A percentile compares a stretch with the other conserved stretches of the same genome.
Evolutionary conservation across 2,797 vertebrate genomes (phyloP).

Genomic region (Danio kyathit): DNA sequence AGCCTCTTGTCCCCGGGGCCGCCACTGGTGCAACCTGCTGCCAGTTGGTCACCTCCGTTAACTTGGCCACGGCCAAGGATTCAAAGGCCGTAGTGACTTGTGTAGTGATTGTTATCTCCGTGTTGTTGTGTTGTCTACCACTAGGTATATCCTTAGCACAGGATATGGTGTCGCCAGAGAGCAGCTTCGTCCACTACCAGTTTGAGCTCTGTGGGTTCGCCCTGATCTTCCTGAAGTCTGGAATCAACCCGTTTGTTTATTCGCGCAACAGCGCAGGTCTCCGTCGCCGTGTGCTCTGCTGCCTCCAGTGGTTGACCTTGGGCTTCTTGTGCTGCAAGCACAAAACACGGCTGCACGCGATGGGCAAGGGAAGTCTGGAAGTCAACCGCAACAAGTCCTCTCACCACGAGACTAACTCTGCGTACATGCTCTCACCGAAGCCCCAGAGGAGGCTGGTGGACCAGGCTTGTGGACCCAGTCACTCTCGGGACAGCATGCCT

Average conservation of each 20-base stretch:
- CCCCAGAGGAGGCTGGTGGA: conserved; percentile 90
- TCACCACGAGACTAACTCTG: conserved; percentile 97
- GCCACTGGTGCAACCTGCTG: conserved; percentile 81
- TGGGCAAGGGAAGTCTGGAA: conserved; percentile 94
- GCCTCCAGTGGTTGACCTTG: conserved; percentile 84
- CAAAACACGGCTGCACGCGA: conserved; percentile 90
- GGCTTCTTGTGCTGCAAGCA: conserved; percentile 89
- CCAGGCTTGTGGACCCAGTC: conserved; percentile 92
- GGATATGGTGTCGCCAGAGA: conserved; percentile 83
- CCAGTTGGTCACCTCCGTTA: conserved; percentile 87
- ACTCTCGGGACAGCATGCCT: conserved; percentile 87
- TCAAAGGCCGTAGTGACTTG: conserved; percentile 93
- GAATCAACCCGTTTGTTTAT: conserved; percentile 97
- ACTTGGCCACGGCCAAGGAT: conserved; percentile 91
- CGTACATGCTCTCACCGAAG: conserved; percentile 93
- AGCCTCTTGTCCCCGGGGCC: conserved; percentile 71
- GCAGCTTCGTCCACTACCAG: conserved; percentile 90
- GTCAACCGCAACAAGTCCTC: conserved; percentile 97
- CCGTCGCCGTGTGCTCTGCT: conserved; percentile 89
- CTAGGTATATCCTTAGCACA: conserved; percentile 90
- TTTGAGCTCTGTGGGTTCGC: conserved; percentile 95
- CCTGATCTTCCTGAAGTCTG: conserved; percentile 94
- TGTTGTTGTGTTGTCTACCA: conserved; percentile 93
- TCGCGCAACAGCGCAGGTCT: conserved; percentile 95
- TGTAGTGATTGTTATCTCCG: conserved; percentile 90